Base-by-base conservation (phyloP, 37 sponge, comb jelly and placozoan genomes). In the Mnemiopsis leidyi region DNA sequence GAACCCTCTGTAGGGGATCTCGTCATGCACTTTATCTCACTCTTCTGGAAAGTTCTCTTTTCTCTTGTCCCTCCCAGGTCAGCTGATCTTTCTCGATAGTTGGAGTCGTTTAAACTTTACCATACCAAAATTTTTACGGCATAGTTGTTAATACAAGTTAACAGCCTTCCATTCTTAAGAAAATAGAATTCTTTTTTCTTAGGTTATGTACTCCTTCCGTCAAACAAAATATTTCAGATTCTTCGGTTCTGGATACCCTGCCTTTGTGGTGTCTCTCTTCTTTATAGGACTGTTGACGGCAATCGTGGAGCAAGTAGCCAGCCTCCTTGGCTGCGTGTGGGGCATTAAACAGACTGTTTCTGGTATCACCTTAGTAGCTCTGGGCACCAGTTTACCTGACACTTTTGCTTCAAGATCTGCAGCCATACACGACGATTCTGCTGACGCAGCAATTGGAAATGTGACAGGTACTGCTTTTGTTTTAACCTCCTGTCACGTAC, bases 371-470 rank as follows among this genome's bases (percentile, higher is more conserved):
- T 39, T 95, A 26, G 94, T 95, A 32, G 95, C 95, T 76, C 93
- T 95, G 67, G 95, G 95, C 30, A 95, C 95, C 0, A 94, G 94
- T 48, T 67, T 95, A 3, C 95, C 95, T 20, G 95, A 95, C 95
- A 93, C 94, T 0, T 95, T 94, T 76, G 94, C 95, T 25, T 95
- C 94, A n/a, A 34, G 90, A 35, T 73, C 93, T 61, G 94, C 95
- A 21, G 95, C 95, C 0, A 67, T 94, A 21, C 94, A 95, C 37
- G 95, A 95, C 61, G 76, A 94, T 23, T 34, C 76, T 48, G 95
- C 95, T 36, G 95, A 95, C 37, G 94, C 93, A 36, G 92, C 95
- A 5, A 94, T 95, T 38, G 95, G 95, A 0, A 95, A 95, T 73
- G 92, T 95, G 5, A 95, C 95, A 76, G 94, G 94, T 93, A 38